A percentile compares a stretch with the other conserved stretches of the same genome.
Evolutionary conservation across 2,113 vertebrate species (phyloP).

Genomic region (Heterocephalus glaber): DNA sequence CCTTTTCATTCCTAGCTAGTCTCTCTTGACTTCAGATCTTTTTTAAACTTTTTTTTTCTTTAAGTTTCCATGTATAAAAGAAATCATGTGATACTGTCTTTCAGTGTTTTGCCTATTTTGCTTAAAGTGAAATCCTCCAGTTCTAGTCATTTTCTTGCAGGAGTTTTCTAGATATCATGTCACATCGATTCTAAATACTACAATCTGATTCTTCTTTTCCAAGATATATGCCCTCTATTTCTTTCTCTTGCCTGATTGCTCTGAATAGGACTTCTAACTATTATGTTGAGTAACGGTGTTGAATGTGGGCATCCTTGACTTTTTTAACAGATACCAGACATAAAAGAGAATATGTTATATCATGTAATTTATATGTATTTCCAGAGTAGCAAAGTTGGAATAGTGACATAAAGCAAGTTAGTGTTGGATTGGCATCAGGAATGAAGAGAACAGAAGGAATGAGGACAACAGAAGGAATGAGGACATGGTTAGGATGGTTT

Average conservation of each 20-base stretch:
- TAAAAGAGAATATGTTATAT: background rate
- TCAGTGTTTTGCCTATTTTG: background rate
- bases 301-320: background rate
- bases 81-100: background rate
- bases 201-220: background rate
- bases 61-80: background rate
- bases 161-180: no score
- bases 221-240: background rate
- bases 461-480: background rate
- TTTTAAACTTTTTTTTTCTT: background rate
- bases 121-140: background rate
- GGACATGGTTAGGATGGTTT: background rate
- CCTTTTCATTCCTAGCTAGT: background rate
- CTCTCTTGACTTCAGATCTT: background rate
- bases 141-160: background rate
- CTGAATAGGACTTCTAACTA: background rate
- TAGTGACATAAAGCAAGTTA: background rate
- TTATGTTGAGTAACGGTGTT: background rate
- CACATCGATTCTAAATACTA: background rate
- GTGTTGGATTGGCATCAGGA: background rate
- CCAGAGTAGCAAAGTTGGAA: background rate
- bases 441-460: background rate
- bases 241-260: background rate
- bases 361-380: background rate
- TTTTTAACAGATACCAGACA: background rate